Base-by-base conservation (phyloP, 1,140 invertebrate species). In the Teleogryllus occipitalis region DNA sequence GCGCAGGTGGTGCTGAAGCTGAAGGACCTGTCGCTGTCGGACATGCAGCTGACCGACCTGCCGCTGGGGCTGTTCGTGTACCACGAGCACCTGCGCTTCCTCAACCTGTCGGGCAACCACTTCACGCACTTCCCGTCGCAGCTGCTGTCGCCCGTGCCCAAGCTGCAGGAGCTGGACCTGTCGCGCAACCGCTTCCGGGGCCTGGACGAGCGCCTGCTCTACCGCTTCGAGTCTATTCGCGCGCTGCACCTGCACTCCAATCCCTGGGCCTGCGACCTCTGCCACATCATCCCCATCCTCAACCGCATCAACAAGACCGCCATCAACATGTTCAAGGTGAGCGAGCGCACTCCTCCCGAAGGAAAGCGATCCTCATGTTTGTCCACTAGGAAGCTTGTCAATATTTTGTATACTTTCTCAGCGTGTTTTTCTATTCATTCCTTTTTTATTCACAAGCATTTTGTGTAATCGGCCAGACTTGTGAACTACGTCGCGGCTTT, bases 221-320 rank as follows among this genome's bases (percentile, higher is more conserved):
- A 87, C 48, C 83, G 86, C 78, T 83, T 91, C 76, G 89, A 90
- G 80, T 85, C 85, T 18, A 86, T 85, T 47, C 80, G 77, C 73
- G 79, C 85, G 21, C 82, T 93, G 0, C 86, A 88, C 82, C 83
- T 93, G 80, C 86, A 90, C 47, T 87, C 87, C 22, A 93, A 93
- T 85, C 89, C 88, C 7, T 93, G 92, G 91, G 87, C 88, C 7
- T 93, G 92, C 83, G 91, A 93, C 83, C 85, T 89, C 82, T 93
- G 92, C 83, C 88, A 89, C 77, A 89, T 88, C 10, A 86, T 86
- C 18, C 87, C 87, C 7, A 88, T 91, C 87, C 82, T 92, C 1
- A 85, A 84, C 81, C 87, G 79, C 22, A 86, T 87, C 0, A 90
- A 90, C 81, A 79, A 77, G 65, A 80, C n/a, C n/a, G 46, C 76